These are phyloP conservation scores for Pseudolaguvia tuberculata DNA, from an alignment of 2,113 vertebrate species.

Conservation along the genomic window DNA sequence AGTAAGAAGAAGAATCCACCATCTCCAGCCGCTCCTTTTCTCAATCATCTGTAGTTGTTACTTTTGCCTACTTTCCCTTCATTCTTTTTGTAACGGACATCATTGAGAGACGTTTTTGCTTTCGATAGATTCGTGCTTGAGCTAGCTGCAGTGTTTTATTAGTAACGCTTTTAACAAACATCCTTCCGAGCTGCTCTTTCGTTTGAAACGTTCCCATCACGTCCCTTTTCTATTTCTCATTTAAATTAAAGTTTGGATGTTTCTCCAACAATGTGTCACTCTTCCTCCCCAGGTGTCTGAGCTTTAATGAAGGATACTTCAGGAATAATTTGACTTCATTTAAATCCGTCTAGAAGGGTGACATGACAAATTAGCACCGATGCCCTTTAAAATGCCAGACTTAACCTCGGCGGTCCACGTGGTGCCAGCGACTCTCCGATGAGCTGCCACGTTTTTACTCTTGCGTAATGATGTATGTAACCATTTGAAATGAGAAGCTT, in stretches of 20 bases:
- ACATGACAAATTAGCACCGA: conserved; percentile 20
- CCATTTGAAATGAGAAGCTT: conserved; percentile 17
- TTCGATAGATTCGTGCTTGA: background rate
- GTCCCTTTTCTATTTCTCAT: background rate
- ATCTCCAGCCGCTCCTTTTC: background rate
- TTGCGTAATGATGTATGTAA: conserved; percentile 19
- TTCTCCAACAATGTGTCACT: background rate
- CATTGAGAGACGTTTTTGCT: background rate
- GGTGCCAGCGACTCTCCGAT: conserved; percentile 4
- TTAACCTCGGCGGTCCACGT: conserved; percentile 14
- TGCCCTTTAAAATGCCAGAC: conserved; percentile 28
- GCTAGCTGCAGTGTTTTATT: background rate
- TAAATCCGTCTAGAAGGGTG: background rate
- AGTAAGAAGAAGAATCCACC: background rate
- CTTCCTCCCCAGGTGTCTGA: background rate
- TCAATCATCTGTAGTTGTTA: background rate
- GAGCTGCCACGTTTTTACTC: conserved; percentile 23
- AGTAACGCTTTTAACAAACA: background rate
- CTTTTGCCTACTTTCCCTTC: too few species aligned
- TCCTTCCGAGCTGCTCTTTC: background rate
- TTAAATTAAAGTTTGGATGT: background rate
- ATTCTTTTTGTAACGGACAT: background rate
- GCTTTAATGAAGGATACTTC: conserved; percentile 13
- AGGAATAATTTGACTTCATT: background rate
- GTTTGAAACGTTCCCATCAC: background rate